Conservation (phyloP, 2,797 vertebrate species). For the Premnoplex brunnescens region DNA sequence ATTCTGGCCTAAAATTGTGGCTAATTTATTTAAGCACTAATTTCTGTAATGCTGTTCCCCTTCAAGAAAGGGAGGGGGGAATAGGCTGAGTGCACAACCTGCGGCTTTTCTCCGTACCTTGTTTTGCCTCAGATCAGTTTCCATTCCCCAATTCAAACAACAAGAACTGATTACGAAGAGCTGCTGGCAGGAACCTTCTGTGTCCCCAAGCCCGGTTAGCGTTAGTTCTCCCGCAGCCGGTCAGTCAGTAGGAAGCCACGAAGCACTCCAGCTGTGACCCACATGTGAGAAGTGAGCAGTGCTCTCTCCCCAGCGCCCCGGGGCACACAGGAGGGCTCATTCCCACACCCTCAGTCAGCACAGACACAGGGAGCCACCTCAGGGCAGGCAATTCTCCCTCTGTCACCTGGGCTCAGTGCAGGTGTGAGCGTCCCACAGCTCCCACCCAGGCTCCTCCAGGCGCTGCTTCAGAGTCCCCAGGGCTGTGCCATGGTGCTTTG, state of each 20-base stretch:
- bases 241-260: neutral
- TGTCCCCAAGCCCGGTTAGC: neutral
- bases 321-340: neutral
- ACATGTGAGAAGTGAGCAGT: neutral
- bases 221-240: neutral
- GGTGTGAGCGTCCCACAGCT: neutral
- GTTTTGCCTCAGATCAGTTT: neutral
- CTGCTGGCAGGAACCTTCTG: rapidly evolving
- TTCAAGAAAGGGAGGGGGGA: neutral
- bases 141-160: neutral
- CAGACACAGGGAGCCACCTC: neutral
- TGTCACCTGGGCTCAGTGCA: neutral
- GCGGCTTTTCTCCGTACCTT: neutral
- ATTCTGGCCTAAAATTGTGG: neutral
- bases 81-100: neutral
- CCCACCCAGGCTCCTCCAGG: neutral
- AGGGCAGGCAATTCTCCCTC: neutral
- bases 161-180: neutral
- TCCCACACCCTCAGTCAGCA: neutral
- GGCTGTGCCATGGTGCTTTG: neutral
- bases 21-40: neutral
- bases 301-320: neutral
- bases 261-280: neutral
- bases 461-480: neutral
- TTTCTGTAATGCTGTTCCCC: neutral